Evolutionary conservation across 2,888 invertebrate genomes (phyloP), one percentile per base, ranked within the genome.

Genomic region (Drosophila mimetica): DNA sequence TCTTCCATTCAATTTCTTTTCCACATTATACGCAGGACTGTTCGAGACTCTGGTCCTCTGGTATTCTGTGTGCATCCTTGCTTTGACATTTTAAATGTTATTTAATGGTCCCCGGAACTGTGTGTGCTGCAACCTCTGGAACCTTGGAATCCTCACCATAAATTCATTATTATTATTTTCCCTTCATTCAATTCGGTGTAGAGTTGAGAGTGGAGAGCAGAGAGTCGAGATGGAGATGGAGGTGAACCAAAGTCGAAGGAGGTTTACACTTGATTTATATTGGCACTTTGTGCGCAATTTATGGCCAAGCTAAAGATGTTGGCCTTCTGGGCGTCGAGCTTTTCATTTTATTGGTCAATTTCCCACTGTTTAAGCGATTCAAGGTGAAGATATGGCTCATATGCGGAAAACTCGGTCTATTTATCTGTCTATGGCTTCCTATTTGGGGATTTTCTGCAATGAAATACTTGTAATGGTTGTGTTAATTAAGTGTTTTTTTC

Each of bases 11-110:
- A 76, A 81, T 81, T 86, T 86, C 81, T 78, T 81, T 86, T 80
- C 54, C 65, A 79, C 86, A 79, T 85, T 79, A 76, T 79, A 60
- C n/a, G 25, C 8, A 9, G 16, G 11, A 16, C 5, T 28, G n/a
- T 41, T 36, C 44, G 32, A 39, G 16, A 18, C 13, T 46, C 44
- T 37, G 18, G 14, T 14, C 22, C 18, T 16, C 37, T 14, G 0
- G 11, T 39, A 9, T 20, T 16, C 18, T 34, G 20, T 34, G 22
- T 55, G 20, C 54, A 34, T 53, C 39, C 70, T 50, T 36, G 66
- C 77, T 65, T 65, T 86, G 83, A 80, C 76, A 86, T 72, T 84
- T 88, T 84, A 86, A 83, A 88, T 84, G 86, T 66, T 76, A 77
- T 67, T 74, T 88, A 83, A 83, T 84, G 86, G 85, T 66, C 75